These are phyloP conservation scores for Riparia riparia DNA, from an alignment of 2,113 vertebrate genomes.

Conservation along the genomic window DNA sequence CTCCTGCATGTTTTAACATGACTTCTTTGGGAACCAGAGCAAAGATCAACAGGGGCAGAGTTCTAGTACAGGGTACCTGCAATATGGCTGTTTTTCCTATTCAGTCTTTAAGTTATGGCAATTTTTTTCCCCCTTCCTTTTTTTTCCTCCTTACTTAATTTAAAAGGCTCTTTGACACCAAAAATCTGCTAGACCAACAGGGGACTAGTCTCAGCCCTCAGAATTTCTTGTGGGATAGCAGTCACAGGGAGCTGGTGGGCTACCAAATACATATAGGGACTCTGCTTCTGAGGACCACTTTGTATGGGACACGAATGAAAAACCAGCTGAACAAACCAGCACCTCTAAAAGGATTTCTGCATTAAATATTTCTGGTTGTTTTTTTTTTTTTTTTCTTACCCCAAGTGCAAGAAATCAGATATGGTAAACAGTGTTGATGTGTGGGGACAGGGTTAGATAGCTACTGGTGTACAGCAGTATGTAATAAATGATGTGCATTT, in stretches of 20 bases:
- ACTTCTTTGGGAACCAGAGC: not conserved
- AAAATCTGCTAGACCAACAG: not conserved
- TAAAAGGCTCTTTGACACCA: not conserved
- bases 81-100: not conserved
- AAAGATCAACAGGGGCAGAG: not conserved
- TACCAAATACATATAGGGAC: not conserved
- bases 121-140: not conserved
- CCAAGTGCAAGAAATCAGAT: not conserved
- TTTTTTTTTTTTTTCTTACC: not conserved
- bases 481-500: not conserved
- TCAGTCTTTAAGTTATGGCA: not conserved
- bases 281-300: not conserved
- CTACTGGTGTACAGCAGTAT: not conserved
- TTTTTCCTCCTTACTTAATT: not conserved
- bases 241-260: not conserved
- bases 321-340: not conserved
- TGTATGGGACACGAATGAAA: not conserved
- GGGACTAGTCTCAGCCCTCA: not conserved
- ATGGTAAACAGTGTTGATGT: not conserved
- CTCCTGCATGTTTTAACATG: not conserved
- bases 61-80: not conserved
- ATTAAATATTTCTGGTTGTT: not conserved
- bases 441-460: not conserved
- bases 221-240: not conserved
- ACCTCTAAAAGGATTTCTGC: not conserved